phyloP scores from a whole-genome alignment of 2,888 invertebrate genomes.

The Acanthosepion esculentum region DNA sequence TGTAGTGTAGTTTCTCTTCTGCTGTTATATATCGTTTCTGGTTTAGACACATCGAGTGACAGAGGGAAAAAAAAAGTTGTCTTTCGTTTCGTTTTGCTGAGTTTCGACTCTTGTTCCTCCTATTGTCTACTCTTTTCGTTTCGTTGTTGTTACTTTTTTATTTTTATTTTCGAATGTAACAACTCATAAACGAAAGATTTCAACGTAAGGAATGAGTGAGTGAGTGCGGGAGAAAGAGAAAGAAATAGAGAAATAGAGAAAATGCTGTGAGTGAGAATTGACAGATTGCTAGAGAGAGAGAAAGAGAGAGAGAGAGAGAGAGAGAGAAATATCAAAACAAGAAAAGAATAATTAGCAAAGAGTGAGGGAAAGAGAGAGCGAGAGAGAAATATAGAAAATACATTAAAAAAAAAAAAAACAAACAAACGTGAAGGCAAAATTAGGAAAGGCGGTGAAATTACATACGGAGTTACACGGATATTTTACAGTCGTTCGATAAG shows the following conservation, averaged over 20 bases:
- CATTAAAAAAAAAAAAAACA: background rate
- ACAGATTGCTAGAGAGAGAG: background rate
- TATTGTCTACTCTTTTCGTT: background rate
- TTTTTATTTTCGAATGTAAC: background rate
- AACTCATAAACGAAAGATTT: background rate
- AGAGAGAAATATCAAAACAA: background rate
- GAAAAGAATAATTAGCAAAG: background rate
- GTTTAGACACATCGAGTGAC: background rate
- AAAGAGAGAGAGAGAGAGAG: background rate
- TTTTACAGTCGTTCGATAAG: background rate
- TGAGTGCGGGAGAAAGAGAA: background rate
- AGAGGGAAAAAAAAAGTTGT: background rate
- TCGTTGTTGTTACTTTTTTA: background rate
- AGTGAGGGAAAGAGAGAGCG: background rate
- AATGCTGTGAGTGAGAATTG: background rate
- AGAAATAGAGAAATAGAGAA: constrained; percentile 8
- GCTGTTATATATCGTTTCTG: background rate
- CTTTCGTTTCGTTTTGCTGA: background rate
- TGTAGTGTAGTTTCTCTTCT: background rate
- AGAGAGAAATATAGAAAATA: background rate
- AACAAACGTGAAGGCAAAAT: background rate
- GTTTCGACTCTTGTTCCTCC: background rate
- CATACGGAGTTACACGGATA: background rate
- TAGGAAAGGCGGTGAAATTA: background rate
- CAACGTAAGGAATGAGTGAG: background rate